Evolutionary conservation across 1,140 invertebrate species (phyloP).

Genomic region (Apis cerana): DNA sequence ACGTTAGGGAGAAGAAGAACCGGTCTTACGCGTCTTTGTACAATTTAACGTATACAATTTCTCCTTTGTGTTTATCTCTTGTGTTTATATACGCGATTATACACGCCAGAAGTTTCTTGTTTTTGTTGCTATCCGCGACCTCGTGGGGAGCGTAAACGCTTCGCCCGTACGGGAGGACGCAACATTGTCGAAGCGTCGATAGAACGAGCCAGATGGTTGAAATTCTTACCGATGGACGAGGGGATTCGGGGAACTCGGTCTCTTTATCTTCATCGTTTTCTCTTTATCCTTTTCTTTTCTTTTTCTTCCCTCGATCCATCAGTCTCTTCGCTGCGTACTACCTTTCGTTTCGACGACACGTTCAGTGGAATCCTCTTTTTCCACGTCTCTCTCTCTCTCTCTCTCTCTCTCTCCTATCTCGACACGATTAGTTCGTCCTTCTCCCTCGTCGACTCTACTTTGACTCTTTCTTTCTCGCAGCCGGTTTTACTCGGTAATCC

Average conservation of each 20-base stretch:
- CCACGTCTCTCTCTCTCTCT: too few relatives aligned
- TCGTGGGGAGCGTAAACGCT: constrained; percentile 55
- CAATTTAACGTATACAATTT: background rate
- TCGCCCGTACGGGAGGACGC: background rate
- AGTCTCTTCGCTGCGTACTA: constrained; percentile 6
- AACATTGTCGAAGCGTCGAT: constrained; percentile 27
- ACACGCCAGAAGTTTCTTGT: background rate
- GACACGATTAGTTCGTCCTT: background rate
- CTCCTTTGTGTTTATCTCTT: constrained; percentile 3
- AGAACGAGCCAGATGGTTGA: constrained; percentile 57
- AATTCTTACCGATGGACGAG: constrained; percentile 48
- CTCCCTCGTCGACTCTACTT: background rate
- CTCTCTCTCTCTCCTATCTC: background rate
- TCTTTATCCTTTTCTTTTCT: background rate
- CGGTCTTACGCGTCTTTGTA: background rate
- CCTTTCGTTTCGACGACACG: constrained; percentile 13
- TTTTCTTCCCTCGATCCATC: constrained; percentile 21
- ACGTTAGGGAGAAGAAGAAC: background rate
- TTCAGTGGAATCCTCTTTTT: background rate
- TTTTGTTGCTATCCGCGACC: constrained; percentile 11
- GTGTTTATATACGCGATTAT: background rate
- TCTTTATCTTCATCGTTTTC: background rate
- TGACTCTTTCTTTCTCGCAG: constrained; percentile 27
- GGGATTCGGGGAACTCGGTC: constrained; percentile 15
- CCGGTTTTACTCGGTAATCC: constrained; percentile 44